Evolutionary conservation across 2,888 invertebrate species (phyloP).

Genomic region (Ormyrus pomaceus): DNA sequence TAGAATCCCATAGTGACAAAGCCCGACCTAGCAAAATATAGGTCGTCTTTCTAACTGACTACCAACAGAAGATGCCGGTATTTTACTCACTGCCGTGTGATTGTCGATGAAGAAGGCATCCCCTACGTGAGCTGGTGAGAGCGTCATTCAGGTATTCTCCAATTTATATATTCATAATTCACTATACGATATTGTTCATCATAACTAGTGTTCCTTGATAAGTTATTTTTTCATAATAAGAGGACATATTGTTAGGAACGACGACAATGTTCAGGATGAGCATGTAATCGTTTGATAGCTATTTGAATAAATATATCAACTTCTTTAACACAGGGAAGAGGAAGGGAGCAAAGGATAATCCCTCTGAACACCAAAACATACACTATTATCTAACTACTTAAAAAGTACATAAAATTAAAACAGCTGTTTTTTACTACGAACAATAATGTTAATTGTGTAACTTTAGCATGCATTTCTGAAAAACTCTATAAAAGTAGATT

Average conservation of each 20-base stretch:
- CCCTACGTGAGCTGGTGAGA: constrained; percentile 74
- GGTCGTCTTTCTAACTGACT: constrained; percentile 76
- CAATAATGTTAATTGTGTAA: constrained; percentile 31
- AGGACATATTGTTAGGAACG: constrained; percentile 55
- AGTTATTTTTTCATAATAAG: constrained; percentile 63
- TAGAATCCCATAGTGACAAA: constrained; percentile 74
- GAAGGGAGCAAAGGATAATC: constrained; percentile 52
- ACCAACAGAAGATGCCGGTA: constrained; percentile 76
- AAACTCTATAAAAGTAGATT: constrained; percentile 15
- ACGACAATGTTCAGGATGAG: constrained; percentile 54
- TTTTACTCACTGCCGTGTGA: constrained; percentile 75
- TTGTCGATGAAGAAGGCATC: constrained; percentile 75
- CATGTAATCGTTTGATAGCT: constrained; percentile 54
- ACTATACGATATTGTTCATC: constrained; percentile 73
- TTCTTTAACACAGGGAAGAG: constrained; percentile 43
- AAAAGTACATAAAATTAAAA: constrained; percentile 43
- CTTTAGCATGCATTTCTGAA: constrained; percentile 47
- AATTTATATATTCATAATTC: constrained; percentile 78
- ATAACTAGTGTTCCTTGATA: constrained; percentile 70
- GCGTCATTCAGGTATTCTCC: constrained; percentile 80
- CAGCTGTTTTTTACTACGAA: constrained; percentile 25
- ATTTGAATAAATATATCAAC: constrained; percentile 42
- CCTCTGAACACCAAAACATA: constrained; percentile 38
- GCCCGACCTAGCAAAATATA: constrained; percentile 74
- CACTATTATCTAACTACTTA: constrained; percentile 27